Base-by-base conservation (phyloP, 2,797 vertebrate species). In the Danio aesculapii region DNA sequence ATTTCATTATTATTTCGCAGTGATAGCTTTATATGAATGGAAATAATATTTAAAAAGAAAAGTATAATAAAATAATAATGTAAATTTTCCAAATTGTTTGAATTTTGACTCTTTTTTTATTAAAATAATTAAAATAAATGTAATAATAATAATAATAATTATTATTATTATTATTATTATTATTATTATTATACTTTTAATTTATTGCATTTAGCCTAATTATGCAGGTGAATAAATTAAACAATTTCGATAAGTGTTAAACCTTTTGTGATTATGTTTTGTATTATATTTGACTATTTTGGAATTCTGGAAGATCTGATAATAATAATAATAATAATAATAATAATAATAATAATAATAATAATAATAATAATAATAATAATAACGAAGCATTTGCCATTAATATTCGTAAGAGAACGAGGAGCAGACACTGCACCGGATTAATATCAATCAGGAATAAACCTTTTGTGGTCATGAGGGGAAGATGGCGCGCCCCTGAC, bases 401-500 rank as follows among this genome's bases (percentile, higher is more conserved):
- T 62, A 17, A 69, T 66, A 49, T 39, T 73, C 72, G 66, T 46
- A 63, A 53, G 52, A 63, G 21, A 59, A 44, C 17, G 39, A 71
- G 46, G 49, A 68, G 12, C 59, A 81, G 61, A 79, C 70, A 71
- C 57, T 81, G 79, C 85, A 82, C 81, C 78, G 58, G 73, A 58
- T 63, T 66, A 1, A 82, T 77, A 52, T 76, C 30, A 70, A 72
- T 81, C 19, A 47, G 53, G 53, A 62, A 75, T 67, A 67, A 81
- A 75, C 67, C 61, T 75, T 84, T 75, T 80, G 84, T 93, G 91
- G 91, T 92, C 90, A 87, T 92, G 90, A 91, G 87, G 91, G 89
- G 91, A 94, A 94, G 87, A 94, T 94, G 94, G 93, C 93, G 89
- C 87, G 90, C 88, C 83, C 88, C 79, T 68, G 77, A 88, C 88